Base-by-base conservation (phyloP, 2,113 vertebrate species). In the Sitta europaea region DNA sequence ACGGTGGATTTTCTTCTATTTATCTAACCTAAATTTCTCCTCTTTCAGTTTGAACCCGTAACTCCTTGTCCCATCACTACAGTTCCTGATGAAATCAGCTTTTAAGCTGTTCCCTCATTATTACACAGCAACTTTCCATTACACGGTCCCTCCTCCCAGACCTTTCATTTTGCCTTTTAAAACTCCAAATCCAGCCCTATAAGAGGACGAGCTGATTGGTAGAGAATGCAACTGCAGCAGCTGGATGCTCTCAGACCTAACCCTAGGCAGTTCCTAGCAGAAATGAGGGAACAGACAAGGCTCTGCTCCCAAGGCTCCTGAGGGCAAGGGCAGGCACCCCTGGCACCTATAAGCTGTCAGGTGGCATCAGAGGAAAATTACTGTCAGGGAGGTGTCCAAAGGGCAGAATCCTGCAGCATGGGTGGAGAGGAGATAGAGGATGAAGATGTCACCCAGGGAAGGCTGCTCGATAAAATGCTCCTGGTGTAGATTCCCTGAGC, bases 181-280 rank as follows among this genome's bases (percentile, higher is more conserved):
- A 78, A 78, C 53, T 14, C 40, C 58, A 80, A 79, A 90, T 25
- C 23, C 57, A 66, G 50, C 2, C 2, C 25, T 20, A 47, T 74
- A 72, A 62, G 19, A n/a, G 20, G 10, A 71, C 1, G 7, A 66
- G 40, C 0, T 2, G 11, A 36, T 14, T 42, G 2, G 5, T 38
- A 82, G 42, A 55, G 59, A 24, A 62, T 63, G 29, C 8, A 45
- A 7, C 24, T 67, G 11, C 2, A 18, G 13, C 6, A 29, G 36
- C 36, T 83, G 81, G 62, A 53, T 42, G 73, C 79, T 54, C 51
- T 57, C 45, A 27, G 61, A 51, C 67, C 38, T 18, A 14, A 40
- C 14, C 61, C 55, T 2, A 28, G 40, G 47, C 33, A 36, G 16
- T 1, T 31, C 54, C 71, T 5, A 47, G 42, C 29, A 63, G 21